These are phyloP conservation scores for Calliopsis andreniformis DNA, from an alignment of 1,140 invertebrate genomes.

Conservation along the genomic window DNA sequence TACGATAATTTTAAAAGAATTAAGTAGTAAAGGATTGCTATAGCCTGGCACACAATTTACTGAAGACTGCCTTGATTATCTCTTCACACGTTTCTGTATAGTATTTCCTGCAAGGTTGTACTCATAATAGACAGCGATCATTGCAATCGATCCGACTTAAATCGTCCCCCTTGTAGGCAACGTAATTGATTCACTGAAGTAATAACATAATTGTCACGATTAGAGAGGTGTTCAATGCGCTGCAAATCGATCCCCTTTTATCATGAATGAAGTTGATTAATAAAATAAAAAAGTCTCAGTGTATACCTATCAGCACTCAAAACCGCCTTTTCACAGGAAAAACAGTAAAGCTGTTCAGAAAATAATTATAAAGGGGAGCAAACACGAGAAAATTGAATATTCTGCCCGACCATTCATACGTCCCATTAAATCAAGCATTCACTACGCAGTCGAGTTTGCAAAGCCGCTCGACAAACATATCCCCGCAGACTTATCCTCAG, in stretches of 20 bases:
- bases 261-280: no score
- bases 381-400: conserved; percentile 6
- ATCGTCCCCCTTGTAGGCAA: conserved; percentile 7
- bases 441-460: not conserved
- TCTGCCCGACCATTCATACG: conserved; percentile 3
- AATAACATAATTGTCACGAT: conserved; percentile 22
- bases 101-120: not conserved
- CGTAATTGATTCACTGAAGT: conserved; percentile 20
- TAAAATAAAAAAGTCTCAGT: no score
- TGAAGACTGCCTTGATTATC: not conserved
- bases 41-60: no score
- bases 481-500: conserved; percentile 16
- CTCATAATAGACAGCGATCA: not conserved
- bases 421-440: conserved; percentile 31
- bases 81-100: no score
- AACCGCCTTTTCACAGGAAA: not conserved
- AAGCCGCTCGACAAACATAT: conserved; percentile 22
- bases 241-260: not conserved
- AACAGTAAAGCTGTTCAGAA: no score
- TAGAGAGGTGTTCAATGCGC: not conserved
- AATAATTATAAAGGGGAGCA: not conserved
- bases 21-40: no score
- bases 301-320: not conserved
- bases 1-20: no score
- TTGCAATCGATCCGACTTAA: not conserved